Base-by-base conservation (phyloP, 2,888 invertebrate species). In the Clitarchus hookeri region DNA sequence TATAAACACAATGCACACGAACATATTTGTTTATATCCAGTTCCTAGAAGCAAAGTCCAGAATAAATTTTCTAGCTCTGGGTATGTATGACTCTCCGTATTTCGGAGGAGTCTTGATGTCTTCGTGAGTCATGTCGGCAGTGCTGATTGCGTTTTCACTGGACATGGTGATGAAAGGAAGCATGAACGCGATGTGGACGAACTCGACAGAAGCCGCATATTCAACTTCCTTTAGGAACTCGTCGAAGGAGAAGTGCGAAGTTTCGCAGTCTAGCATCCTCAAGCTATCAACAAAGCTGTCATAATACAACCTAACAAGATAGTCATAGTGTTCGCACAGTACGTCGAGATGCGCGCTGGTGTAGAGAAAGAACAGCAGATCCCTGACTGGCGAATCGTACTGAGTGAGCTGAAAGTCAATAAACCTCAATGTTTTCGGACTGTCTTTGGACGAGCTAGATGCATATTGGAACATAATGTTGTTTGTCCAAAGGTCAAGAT, bases 401-500 rank as follows among this genome's bases (percentile, higher is more conserved):
- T 92, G 89, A 82, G 93, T 92, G 53, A 93, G 91, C 90, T 94
- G 94, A 87, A 94, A 93, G 89, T 94, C 94, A 0, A 94, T 91
- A 83, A 94, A 92, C 90, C 94, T 94, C 6, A 94, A 90, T 87
- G 92, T 91, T 0, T 91, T 89, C 0, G 93, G 92, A n/a, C 90
- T 25, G 87, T 26, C 53, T 11, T 79, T 79, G 25, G 79, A 65
- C 12, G 53, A n/a, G 12, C 87, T 27, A 44, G 88, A 89, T 90
- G 93, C 92, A 86, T 91, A 91, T 86, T 92, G 91, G 23, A 94
- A 90, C 92, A 94, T 92, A 0, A 94, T 91, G 88, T 94, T 94
- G 89, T 94, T 94, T 23, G 93, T 92, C 94, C 94, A 94, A 85
- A 93, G 92, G 89, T 94, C 94, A 0, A 92, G 91, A 88, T 94